Percentiles rank a stretch among this genome's conserved stretches.
phyloP scores from a whole-genome alignment of 2,113 vertebrate species.

The Ailurus styani region DNA sequence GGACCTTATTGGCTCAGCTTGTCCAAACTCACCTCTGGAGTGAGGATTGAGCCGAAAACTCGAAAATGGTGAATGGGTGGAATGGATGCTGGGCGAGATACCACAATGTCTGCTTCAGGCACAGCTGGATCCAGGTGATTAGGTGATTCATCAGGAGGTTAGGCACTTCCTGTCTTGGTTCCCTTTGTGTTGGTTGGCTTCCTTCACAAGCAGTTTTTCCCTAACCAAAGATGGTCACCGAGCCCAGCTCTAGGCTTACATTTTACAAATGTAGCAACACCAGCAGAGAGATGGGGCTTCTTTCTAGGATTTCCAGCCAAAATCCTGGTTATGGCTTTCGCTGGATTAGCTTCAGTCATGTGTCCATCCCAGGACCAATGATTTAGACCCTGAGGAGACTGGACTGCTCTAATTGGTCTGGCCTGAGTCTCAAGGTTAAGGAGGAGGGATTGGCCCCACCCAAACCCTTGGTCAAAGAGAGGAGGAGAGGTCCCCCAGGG shows the following conservation, averaged over 20 bases:
- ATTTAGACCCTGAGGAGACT: neutral
- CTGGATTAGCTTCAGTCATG: neutral
- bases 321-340: neutral
- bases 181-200: neutral
- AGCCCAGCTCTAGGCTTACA: accelerated
- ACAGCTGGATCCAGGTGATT: neutral
- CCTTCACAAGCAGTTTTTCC: neutral
- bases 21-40: neutral
- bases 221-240: neutral
- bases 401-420: neutral
- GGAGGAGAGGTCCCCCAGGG: no score
- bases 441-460: neutral
- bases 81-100: neutral
- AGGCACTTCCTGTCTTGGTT: neutral
- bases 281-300: neutral
- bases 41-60: neutral
- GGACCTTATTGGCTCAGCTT: neutral
- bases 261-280: neutral
- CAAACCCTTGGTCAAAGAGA: neutral
- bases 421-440: neutral
- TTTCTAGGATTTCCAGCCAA: neutral
- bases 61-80: neutral
- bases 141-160: neutral
- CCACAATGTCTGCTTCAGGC: neutral
- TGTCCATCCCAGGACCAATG: neutral